Evolutionary conservation across 2,113 vertebrate species (phyloP).

Genomic region (Salvelinus fontinalis): DNA sequence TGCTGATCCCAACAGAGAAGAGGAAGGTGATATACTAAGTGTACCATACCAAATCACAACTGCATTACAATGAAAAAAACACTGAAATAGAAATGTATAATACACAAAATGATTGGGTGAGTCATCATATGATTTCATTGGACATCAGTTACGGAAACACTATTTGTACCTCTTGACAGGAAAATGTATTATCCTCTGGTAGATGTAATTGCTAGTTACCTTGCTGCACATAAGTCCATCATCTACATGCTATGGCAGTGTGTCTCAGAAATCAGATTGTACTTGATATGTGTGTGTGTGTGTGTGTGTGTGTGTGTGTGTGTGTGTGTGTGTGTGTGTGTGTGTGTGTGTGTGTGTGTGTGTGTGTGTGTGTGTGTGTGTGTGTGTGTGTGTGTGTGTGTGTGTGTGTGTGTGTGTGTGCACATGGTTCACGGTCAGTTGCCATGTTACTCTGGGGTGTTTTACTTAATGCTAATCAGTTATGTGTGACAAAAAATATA

Average conservation of each 20-base stretch:
- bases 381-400: no score
- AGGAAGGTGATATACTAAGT: conserved; percentile 16
- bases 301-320: no score
- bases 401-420: not conserved
- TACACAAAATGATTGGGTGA: not conserved
- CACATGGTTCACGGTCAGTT: not conserved
- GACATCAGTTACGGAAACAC: not conserved
- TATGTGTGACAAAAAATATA: not conserved
- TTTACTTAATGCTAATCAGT: not conserved
- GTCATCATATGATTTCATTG: not conserved
- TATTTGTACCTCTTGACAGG: not conserved
- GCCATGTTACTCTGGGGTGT: not conserved
- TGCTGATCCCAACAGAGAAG: not conserved
- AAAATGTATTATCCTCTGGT: not conserved
- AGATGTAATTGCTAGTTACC: not conserved
- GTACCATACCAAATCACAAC: conserved; percentile 76
- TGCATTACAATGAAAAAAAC: conserved; percentile 60
- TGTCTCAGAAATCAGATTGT: no score
- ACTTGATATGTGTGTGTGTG: no score
- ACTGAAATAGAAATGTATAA: conserved; percentile 33
- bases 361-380: no score
- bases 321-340: no score
- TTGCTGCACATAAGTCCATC: not conserved
- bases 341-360: not conserved
- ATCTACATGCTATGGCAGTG: no score